Conservation (phyloP, 1,140 invertebrate species). For the Colletes latitarsis region DNA sequence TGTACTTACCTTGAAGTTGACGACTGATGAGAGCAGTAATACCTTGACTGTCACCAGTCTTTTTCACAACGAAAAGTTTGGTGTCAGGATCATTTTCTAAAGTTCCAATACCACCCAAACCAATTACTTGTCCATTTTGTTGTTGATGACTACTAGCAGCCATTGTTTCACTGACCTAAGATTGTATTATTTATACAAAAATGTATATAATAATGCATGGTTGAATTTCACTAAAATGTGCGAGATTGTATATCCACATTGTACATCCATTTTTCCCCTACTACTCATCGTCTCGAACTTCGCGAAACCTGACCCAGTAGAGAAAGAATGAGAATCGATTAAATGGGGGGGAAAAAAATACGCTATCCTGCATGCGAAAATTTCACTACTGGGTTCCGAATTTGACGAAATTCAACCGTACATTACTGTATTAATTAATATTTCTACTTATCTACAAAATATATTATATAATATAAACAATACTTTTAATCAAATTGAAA, state of each 20-base stretch:
- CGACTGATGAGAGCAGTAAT: constrained; percentile 89
- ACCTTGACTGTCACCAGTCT: constrained; percentile 87
- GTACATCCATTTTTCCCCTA: too few species aligned
- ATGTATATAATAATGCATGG: not conserved
- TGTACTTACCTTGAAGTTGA: constrained; percentile 87
- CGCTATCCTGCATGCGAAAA: too few species aligned
- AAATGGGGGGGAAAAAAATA: too few species aligned
- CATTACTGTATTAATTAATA: not conserved
- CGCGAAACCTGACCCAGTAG: too few species aligned
- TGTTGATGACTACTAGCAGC: constrained; percentile 87
- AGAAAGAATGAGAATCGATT: too few species aligned
- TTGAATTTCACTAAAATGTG: too few species aligned
- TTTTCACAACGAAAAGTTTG: constrained; percentile 89
- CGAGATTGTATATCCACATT: too few species aligned
- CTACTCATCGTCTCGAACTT: too few species aligned
- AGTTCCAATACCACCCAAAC: constrained; percentile 70
- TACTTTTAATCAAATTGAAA: not conserved
- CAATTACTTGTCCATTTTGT: constrained; percentile 83
- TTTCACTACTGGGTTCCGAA: too few species aligned
- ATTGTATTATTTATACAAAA: constrained; percentile 2
- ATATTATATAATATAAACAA: too few species aligned
- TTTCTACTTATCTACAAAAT: not conserved
- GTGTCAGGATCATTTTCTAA: constrained; percentile 85
- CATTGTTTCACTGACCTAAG: constrained; percentile 91
- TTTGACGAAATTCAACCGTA: too few species aligned